Conservation (phyloP, 2,113 vertebrate species). For the Opisthocomus hoazin region DNA sequence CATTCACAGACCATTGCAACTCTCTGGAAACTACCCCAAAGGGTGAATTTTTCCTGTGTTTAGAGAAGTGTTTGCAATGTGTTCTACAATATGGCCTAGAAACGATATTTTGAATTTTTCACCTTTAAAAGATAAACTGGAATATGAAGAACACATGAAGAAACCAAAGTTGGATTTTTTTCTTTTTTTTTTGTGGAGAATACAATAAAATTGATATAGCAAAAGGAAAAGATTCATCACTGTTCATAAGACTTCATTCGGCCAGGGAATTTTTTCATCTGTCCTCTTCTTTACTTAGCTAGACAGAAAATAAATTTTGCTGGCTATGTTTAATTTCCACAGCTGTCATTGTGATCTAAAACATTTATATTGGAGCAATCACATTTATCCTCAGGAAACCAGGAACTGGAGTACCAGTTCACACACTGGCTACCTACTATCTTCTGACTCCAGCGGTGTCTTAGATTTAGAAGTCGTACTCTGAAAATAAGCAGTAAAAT, state of each 20-base stretch:
- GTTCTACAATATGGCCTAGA: neutral
- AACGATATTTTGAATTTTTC: neutral
- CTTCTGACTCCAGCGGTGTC: neutral
- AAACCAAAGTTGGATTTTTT: neutral
- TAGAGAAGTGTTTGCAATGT: neutral
- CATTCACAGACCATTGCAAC: neutral
- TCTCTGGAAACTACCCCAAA: neutral
- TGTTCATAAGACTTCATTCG: neutral
- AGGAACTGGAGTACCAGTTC: neutral
- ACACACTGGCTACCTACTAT: neutral
- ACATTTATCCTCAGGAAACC: constrained; percentile 25
- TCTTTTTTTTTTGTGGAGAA: neutral
- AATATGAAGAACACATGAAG: neutral
- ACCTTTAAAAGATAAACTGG: neutral
- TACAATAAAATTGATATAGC: neutral
- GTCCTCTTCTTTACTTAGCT: constrained; percentile 12
- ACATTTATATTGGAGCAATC: constrained; percentile 41
- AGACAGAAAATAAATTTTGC: constrained; percentile 56
- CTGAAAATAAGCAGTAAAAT: neutral
- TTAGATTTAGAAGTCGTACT: neutral
- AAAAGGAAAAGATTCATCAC: neutral
- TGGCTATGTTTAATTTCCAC: constrained; percentile 48
- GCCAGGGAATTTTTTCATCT: constrained; percentile 47
- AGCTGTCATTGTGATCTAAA: constrained; percentile 53
- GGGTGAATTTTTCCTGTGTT: neutral